Conservation (phyloP, 2,113 vertebrate species). For the Hippolais icterina region DNA sequence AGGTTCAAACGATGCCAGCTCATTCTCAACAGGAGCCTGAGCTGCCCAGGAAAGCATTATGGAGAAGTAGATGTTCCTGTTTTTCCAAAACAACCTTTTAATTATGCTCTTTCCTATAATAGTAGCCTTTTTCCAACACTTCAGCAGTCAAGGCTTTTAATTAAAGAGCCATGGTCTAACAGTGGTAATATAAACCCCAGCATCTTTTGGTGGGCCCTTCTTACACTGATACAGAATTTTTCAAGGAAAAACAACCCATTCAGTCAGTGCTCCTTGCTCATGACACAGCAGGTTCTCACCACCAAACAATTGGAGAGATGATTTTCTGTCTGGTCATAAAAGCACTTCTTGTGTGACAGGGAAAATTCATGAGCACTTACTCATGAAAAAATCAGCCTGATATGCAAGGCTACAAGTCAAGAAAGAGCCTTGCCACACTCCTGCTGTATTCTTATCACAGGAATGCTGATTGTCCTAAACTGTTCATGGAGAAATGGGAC, state of each 20-base stretch:
- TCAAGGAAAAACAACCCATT: background rate
- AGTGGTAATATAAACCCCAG: background rate
- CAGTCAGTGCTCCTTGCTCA: fast-evolving
- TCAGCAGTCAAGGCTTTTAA: background rate
- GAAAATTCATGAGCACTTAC: background rate
- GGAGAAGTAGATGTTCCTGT: slow-evolving; percentile 29
- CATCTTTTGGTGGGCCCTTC: background rate
- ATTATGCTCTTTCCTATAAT: slow-evolving; percentile 11
- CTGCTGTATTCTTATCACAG: background rate
- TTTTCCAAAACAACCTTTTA: slow-evolving; percentile 33
- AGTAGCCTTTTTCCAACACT: background rate
- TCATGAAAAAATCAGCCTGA: background rate
- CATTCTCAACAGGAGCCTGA: background rate
- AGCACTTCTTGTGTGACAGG: background rate
- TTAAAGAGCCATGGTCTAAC: background rate
- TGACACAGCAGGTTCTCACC: background rate
- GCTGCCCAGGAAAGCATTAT: background rate
- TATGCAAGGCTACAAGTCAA: background rate
- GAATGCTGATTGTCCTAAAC: background rate
- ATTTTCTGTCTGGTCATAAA: background rate
- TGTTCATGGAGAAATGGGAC: background rate
- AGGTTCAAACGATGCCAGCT: background rate
- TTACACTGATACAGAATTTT: background rate
- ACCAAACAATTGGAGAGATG: fast-evolving
- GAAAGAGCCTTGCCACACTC: background rate